These are phyloP conservation scores for Sebastes vulpes DNA, from an alignment of 2,797 vertebrate genomes.

Conservation along the genomic window DNA sequence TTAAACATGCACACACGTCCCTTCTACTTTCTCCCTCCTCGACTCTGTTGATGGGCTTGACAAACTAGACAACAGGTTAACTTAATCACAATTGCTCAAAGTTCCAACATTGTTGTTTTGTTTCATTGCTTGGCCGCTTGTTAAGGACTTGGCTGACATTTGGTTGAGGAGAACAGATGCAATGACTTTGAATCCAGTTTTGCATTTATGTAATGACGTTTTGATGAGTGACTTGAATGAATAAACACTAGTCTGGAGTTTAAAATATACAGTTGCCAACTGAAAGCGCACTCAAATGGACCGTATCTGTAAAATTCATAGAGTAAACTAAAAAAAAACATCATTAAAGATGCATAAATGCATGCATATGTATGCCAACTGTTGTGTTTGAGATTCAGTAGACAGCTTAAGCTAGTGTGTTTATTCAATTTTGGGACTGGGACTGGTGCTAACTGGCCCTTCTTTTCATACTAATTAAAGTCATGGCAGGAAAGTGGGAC, in stretches of 20 bases:
- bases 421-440: conserved; percentile 6
- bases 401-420: conserved; percentile 2
- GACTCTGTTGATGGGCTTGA: not conserved
- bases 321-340: not conserved
- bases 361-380: conserved; percentile 1
- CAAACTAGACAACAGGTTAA: conserved; percentile 15
- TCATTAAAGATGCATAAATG: not conserved
- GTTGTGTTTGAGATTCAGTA: conserved; percentile 4
- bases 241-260: not conserved
- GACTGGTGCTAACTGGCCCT: conserved; percentile 46
- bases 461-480: conserved; percentile 65
- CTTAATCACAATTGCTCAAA: not conserved
- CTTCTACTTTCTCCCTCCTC: not conserved
- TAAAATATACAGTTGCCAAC: not conserved
- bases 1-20: not conserved
- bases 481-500: conserved; percentile 44
- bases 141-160: not conserved
- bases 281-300: not conserved
- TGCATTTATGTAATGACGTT: not conserved
- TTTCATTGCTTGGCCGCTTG: not conserved
- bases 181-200: conserved; percentile 1
- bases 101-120: conserved; percentile 5
- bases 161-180: not conserved
- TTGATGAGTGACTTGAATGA: not conserved
- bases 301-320: not conserved